Base-by-base conservation (phyloP, 1,140 invertebrate species). In the Meteorus sp. region DNA sequence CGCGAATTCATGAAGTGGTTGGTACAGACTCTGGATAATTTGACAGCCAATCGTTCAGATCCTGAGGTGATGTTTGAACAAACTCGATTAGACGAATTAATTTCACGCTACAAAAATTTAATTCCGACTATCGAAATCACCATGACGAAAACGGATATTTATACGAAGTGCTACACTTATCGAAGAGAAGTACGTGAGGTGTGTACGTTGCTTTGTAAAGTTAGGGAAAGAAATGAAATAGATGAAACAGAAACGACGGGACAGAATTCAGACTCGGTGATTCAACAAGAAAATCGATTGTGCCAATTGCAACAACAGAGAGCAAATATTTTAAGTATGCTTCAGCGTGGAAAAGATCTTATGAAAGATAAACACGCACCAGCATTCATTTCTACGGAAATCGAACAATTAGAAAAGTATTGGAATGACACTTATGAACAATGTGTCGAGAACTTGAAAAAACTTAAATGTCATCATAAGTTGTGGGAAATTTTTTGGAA, bases 1-100 rank as follows among this genome's bases (percentile, higher is more conserved):
- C 84, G 91, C 44, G 93, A 96, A 77, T 92, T 95, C 64, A 94
- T 96, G 88, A 95, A 95, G 70, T 95, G 93, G 92, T 80, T 98
- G 37, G 92, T 95, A 1, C 90, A 95, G 78, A 93, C 89, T 13
- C 76, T 97, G 29, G 93, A 97, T 65, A 88, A 88, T 60, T 82
- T 98, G 52, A 85, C 91, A 3, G 87, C 89, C 31, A 92, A 94
- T 74, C 87, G 90, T 64, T 85, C 88, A 3, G 90, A 94, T 65
- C 82, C 85, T 41, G 91, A 96, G 76, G 88, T 88, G 6, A 78
- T 85, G 56, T 70, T 82, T n/a, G 89, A 92, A 78, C 91, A 95
- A 75, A 85, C 87, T 45, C 86, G 87, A 65, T 79, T 98, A 11
- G 91, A 95, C 73, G 85, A 87, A 60, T 77, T 97, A 3, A 90